A percentile compares a stretch with the other conserved stretches of the same genome.
These are phyloP conservation scores for Columbina picui DNA, from an alignment of 2,113 vertebrate species.

Conservation along the genomic window DNA sequence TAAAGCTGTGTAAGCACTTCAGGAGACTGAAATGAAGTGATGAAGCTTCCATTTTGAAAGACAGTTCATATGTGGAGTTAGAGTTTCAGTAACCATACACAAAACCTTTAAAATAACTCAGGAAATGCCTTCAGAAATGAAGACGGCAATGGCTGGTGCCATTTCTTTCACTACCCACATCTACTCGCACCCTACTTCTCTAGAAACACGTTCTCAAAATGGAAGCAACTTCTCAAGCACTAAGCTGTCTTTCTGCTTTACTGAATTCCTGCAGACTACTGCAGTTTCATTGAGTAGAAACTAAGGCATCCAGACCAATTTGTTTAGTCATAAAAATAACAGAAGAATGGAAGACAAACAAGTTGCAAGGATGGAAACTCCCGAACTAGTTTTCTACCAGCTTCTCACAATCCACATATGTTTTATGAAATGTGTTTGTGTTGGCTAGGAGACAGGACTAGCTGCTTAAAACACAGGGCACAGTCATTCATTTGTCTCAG, in stretches of 20 bases:
- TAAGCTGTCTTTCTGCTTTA: slow-evolving; percentile 26
- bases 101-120: slow-evolving; percentile 58
- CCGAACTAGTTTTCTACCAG: slow-evolving; percentile 48
- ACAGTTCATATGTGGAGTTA: neutral
- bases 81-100: neutral
- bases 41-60: slow-evolving; percentile 6
- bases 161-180: slow-evolving; percentile 67
- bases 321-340: slow-evolving; percentile 65
- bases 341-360: slow-evolving; percentile 59
- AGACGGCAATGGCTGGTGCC: slow-evolving; percentile 45
- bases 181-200: slow-evolving; percentile 64
- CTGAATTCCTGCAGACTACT: slow-evolving; percentile 40
- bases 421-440: slow-evolving; percentile 42
- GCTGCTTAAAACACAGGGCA: slow-evolving; percentile 23
- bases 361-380: slow-evolving; percentile 50
- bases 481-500: neutral
- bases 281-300: slow-evolving; percentile 58
- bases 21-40: neutral
- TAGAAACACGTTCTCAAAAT: slow-evolving; percentile 66
- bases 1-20: neutral
- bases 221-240: slow-evolving; percentile 51
- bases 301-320: slow-evolving; percentile 11
- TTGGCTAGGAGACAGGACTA: slow-evolving; percentile 21
- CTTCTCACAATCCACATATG: slow-evolving; percentile 19
- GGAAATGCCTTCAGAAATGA: slow-evolving; percentile 62